These are phyloP conservation scores for Acipenser oxyrinchus DNA, from an alignment of 2,797 vertebrate genomes.

Conservation along the genomic window DNA sequence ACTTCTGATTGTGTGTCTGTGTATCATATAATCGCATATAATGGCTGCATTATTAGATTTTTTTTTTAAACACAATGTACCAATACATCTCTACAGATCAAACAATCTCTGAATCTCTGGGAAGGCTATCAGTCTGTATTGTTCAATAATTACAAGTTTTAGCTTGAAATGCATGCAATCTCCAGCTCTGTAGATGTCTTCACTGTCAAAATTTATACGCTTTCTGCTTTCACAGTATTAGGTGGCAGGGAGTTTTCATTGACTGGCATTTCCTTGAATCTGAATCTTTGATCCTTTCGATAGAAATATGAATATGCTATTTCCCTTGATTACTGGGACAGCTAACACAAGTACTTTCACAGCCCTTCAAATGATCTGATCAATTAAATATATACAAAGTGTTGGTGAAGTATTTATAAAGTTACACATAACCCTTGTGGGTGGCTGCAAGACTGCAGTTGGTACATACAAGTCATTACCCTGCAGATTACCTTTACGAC, in stretches of 20 bases:
- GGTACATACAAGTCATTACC: too few relatives aligned
- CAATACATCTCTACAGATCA: background rate
- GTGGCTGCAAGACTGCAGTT: too few relatives aligned
- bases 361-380: too few relatives aligned
- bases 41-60: background rate
- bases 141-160: constrained; percentile 55
- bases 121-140: constrained; percentile 55
- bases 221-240: constrained; percentile 4
- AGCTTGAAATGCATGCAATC: constrained; percentile 44
- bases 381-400: too few relatives aligned
- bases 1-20: background rate
- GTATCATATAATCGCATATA: constrained; percentile 2
- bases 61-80: too few relatives aligned
- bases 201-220: constrained; percentile 43
- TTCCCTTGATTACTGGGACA: too few relatives aligned
- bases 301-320: background rate
- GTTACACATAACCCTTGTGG: too few relatives aligned
- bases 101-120: constrained; percentile 1
- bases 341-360: too few relatives aligned
- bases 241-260: constrained; percentile 8
- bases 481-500: too few relatives aligned
- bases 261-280: constrained; percentile 4
- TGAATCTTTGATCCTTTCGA: background rate
- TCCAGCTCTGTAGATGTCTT: constrained; percentile 39
- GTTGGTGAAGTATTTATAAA: too few relatives aligned